Evolutionary conservation across 2,888 invertebrate genomes (phyloP), one percentile per base, ranked within the genome.

Genomic region (Frankliniella fusca): DNA sequence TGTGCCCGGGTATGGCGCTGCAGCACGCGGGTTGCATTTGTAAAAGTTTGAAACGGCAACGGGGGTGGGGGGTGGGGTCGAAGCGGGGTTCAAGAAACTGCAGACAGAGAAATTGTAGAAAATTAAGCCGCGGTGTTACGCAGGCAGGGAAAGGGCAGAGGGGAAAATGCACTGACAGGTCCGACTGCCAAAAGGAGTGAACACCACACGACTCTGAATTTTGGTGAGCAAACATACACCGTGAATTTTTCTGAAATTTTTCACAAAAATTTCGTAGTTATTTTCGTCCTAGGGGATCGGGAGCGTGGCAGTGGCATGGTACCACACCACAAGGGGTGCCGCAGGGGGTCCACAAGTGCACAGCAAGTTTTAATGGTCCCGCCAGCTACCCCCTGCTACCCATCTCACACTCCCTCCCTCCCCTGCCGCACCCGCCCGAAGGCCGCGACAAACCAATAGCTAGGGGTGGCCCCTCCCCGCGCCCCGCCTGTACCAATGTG

Each of bases 311-410:
- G 80, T n/a, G 54, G 48, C 81, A 28, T 54, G 65, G 81, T 48
- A 80, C 28, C 50, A 48, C 38, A 50, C 61, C 54, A 38, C 10
- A 18, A 18, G 38, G 38, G 38, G 38, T 2, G 38, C 81, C 80
- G 70, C 70, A 12, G 27, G 23, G 23, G 70, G 12, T 27, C 61
- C 61, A 61, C 27, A 12, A 76, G 70, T 76, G 70, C n/a, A 61
- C n/a, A n/a, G 70, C 70, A 76, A 76, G 70, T 76, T 76, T 76
- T 76, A 76, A 76, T 76, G 70, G 70, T 12, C 70, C 70, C 23
- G 8, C 27, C 70, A 27, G 70, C 20, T n/a, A n/a, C 61, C 18
- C 61, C 61, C 20, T n/a, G 7, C 18, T 7, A 18, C 15, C 54
- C 12, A 3, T 12, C 54, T 18, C 12, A 2, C 15, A 2, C 54